phyloP scores from a whole-genome alignment of 2,113 vertebrate genomes.

The Cromileptes altivelis region DNA sequence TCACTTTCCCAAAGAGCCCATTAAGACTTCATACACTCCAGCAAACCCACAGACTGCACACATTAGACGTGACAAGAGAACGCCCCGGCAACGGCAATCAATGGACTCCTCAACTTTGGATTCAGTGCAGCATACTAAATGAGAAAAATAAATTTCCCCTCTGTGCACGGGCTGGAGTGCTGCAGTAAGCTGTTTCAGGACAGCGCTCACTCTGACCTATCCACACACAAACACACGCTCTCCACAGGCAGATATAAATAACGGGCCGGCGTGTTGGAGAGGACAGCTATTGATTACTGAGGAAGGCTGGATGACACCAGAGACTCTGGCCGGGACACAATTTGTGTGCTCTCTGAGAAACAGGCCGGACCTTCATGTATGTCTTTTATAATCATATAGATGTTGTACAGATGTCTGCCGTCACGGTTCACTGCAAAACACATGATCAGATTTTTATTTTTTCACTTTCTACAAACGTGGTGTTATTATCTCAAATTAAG shows the following conservation, averaged over 20 bases:
- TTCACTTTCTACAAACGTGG: no score
- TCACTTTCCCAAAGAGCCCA: constrained; percentile 55
- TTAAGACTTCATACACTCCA: constrained; percentile 59
- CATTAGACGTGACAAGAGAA: constrained; percentile 64
- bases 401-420: no score
- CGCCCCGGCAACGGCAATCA: constrained; percentile 70
- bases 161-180: constrained; percentile 65
- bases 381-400: no score
- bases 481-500: no score
- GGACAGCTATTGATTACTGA: constrained; percentile 78
- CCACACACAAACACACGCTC: constrained; percentile 64
- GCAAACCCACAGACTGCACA: constrained; percentile 59
- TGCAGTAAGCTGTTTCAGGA: constrained; percentile 81
- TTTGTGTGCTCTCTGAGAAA: neutral
- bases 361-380: neutral
- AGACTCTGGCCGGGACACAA: constrained; percentile 33
- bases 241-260: constrained; percentile 78
- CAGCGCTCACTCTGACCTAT: constrained; percentile 77
- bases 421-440: no score
- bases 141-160: constrained; percentile 76
- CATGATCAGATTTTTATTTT: no score
- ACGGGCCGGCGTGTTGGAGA: constrained; percentile 61
- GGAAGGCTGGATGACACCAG: constrained; percentile 66
- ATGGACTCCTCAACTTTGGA: constrained; percentile 77
- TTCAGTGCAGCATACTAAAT: constrained; percentile 78